These are phyloP conservation scores for Dolichotis patagonum DNA, from an alignment of 2,113 vertebrate genomes.

Conservation along the genomic window DNA sequence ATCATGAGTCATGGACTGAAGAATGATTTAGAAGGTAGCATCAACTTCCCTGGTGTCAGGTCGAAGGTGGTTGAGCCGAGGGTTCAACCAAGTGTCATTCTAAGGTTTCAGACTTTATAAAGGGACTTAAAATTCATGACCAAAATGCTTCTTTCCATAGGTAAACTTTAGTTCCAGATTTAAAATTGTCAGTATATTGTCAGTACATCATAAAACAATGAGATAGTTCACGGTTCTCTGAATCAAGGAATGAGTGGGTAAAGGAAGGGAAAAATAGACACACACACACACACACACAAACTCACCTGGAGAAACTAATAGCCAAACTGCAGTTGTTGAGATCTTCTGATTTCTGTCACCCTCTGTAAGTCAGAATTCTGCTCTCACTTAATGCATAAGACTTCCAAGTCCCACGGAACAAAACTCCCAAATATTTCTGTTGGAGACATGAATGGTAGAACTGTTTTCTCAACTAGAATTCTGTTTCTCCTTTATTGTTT, in stretches of 20 bases:
- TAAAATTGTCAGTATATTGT: constrained; percentile 5
- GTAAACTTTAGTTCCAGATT: constrained; percentile 43
- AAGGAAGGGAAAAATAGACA: not conserved
- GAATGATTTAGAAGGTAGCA: not conserved
- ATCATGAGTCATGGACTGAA: not conserved
- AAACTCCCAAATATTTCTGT: constrained; percentile 43
- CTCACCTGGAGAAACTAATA: not conserved
- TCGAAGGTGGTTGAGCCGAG: not conserved
- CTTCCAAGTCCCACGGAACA: not conserved
- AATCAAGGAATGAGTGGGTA: constrained; percentile 1
- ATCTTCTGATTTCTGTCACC: constrained; percentile 3
- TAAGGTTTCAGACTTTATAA: constrained; percentile 40
- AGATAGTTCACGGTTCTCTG: constrained; percentile 9
- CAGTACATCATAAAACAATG: not conserved
- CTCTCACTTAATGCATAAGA: not conserved
- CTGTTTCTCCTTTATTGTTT: constrained; percentile 64
- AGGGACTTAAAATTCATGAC: not conserved
- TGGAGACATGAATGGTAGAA: constrained; percentile 1
- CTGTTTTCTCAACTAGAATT: constrained; percentile 53
- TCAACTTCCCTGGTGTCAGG: not conserved
- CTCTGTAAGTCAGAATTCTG: not conserved
- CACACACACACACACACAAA: not conserved
- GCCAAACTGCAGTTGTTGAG: not conserved
- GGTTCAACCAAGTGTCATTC: not conserved
- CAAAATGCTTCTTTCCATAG: constrained; percentile 39